Base-by-base conservation (phyloP, 2,113 vertebrate species). In the Tragulus kanchil region DNA sequence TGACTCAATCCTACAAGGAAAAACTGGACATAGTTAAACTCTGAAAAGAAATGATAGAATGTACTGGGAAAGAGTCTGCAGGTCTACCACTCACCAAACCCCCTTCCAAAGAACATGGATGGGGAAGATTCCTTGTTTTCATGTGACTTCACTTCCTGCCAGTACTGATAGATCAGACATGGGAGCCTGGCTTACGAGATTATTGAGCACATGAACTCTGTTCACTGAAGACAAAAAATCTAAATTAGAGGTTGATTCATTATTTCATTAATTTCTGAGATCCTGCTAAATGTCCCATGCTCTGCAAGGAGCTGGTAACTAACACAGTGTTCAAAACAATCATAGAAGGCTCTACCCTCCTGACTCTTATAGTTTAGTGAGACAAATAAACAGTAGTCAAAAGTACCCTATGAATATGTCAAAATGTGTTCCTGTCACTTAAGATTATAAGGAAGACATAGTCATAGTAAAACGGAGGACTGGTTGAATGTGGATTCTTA, bases 221-320 rank as follows among this genome's bases (percentile, higher is more conserved):
- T 73, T 56, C 13, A 12, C 0, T 36, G 50, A 17, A 25, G 48
- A 28, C 79, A 75, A 75, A 59, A 50, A 61, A 69, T 86, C 23
- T 67, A 91, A 90, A 87, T 62, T 59, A 59, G 17, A 94, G 56
- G 1, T 77, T 25, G 21, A 79, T 78, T 86, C 11, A 58, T 71
- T 75, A 23, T 36, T 87, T 90, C 50, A 81, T 87, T 75, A 75
- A 50, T 61, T 65, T 94, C 71, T 84, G 45, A 96, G 19, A 8
- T 65, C 10, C 59, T 86, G 19, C 19, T 16, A 54, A 61, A 50
- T 56, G 14, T 36, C 85, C 84, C 78, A 52, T 45, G 42, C 36
- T 85, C 61, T 81, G 5, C 6, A 85, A n/a, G 52, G 19, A 91
- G 54, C 28, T 77, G 15, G 42, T 45, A 12, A 75, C 58, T 31